phyloP scores from a whole-genome alignment of 2,113 vertebrate species.

The Lepus americanus region DNA sequence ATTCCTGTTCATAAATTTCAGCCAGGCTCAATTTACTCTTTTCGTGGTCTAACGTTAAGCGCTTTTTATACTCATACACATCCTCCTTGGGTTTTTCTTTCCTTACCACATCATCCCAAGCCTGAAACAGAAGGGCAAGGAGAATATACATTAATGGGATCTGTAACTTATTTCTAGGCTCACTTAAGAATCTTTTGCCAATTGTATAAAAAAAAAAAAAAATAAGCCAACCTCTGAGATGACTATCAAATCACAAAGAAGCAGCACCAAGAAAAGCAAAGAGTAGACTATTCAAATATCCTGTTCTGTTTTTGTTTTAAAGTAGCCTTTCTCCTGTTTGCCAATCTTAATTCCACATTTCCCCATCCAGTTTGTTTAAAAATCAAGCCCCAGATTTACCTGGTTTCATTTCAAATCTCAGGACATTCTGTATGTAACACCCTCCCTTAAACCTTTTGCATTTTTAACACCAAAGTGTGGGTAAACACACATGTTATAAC shows the following conservation, averaged over 20 bases:
- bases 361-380: background rate
- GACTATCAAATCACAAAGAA: background rate
- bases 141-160: background rate
- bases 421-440: background rate
- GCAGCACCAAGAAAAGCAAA: background rate
- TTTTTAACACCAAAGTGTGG: background rate
- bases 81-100: constrained; percentile 98
- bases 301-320: constrained; percentile 2
- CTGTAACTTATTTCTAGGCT: background rate
- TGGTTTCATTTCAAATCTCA: background rate
- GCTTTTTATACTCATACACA: constrained; percentile 96
- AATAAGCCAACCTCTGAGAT: background rate
- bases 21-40: constrained; percentile 98
- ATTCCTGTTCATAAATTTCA: constrained; percentile 98
- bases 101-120: constrained; percentile 96
- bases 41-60: constrained; percentile 95
- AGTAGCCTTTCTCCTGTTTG: background rate
- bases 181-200: background rate
- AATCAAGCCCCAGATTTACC: background rate
- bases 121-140: constrained; percentile 85
- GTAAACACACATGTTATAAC: background rate
- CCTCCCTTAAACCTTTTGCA: background rate
- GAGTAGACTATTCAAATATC: background rate
- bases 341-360: background rate
- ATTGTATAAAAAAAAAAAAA: background rate